Base-by-base conservation (phyloP, 2,113 vertebrate genomes). In the Heliornis fulica region DNA sequence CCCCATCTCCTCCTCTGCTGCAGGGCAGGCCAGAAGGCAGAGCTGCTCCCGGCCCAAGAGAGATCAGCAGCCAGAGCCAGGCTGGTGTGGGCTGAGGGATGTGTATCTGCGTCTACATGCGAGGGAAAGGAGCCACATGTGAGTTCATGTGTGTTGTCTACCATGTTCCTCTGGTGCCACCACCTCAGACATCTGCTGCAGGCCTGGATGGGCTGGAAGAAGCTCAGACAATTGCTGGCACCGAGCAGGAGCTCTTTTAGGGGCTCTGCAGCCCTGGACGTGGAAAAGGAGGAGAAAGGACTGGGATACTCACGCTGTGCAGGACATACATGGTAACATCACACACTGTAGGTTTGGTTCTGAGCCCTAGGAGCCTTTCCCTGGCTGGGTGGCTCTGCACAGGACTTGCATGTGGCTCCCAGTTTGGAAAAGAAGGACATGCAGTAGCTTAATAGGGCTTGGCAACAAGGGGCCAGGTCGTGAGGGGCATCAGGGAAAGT, bases 121-220 rank as follows among this genome's bases (percentile, higher is more conserved):
- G 43, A 66, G 13, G 31, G 18, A 29, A 61, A 57, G 18, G 15
- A 85, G 25, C 61, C 18, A 2, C 3, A 22, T 36, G 28, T 57
- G 26, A 46, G 54, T 18, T 32, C 43, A 29, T 0, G 0, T 3
- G 8, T 32, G 51, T 23, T n/a, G 25, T 26, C 36, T 36, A 2
- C 41, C 22, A 7, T 14, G 40, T 53, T 75, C 29, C 74, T 34
- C 31, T 50, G 36, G 15, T 75, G 79, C 46, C 53, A 54, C 51
- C 14, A 2, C 48, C 43, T 63, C 70, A 50, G 59, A 32, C n/a
- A 50, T 15, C 45, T 69, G 45, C 71, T 63, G 57, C 79, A 66
- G 48, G 36, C 26, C 48, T n/a, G 32, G 32, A 38, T 68, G 41
- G 50, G 40, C 51, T 91, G 50, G 36, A 79, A 84, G 65, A 38